A percentile compares a stretch with the other conserved stretches of the same genome.
phyloP scores from a whole-genome alignment of 2,797 vertebrate genomes.

The Darevskia nairensis region DNA sequence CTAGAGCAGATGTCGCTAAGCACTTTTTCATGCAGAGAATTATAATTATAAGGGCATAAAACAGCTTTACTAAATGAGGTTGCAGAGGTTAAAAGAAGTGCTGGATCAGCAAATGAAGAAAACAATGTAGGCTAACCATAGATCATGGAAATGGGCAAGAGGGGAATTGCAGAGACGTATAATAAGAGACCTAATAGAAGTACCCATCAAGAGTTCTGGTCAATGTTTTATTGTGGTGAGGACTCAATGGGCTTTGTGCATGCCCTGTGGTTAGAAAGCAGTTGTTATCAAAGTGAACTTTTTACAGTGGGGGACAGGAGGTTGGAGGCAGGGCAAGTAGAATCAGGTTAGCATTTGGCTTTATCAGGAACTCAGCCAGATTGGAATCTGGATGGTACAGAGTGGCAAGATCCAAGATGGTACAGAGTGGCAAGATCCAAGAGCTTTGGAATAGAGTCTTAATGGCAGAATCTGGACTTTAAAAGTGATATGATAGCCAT shows the following conservation, averaged over 20 bases:
- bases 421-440: too few relatives aligned
- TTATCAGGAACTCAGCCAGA: not conserved
- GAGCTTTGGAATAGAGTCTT: too few relatives aligned
- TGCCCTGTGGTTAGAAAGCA: not conserved
- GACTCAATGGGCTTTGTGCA: not conserved
- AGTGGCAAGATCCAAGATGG: not conserved
- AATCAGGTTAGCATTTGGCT: not conserved
- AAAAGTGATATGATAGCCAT: too few relatives aligned
- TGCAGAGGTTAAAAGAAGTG: constrained; percentile 37
- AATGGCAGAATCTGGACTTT: not conserved
- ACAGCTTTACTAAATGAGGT: constrained; percentile 29
- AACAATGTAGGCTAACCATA: constrained; percentile 9
- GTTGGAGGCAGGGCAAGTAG: not conserved
- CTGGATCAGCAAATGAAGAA: constrained; percentile 29
- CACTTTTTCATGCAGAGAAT: constrained; percentile 28
- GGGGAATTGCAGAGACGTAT: constrained; percentile 1
- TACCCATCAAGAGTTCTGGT: not conserved
- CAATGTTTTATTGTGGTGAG: not conserved
- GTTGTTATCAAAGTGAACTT: not conserved
- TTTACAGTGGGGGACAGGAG: not conserved
- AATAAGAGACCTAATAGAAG: not conserved
- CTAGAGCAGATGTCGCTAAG: constrained; percentile 44
- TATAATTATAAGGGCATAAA: constrained; percentile 36
- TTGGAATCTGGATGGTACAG: not conserved
- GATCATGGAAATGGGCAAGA: constrained; percentile 13